Percentiles rank a stretch among this genome's conserved stretches.
Conservation (phyloP, 2,888 invertebrate species). For the Timandra comae region DNA sequence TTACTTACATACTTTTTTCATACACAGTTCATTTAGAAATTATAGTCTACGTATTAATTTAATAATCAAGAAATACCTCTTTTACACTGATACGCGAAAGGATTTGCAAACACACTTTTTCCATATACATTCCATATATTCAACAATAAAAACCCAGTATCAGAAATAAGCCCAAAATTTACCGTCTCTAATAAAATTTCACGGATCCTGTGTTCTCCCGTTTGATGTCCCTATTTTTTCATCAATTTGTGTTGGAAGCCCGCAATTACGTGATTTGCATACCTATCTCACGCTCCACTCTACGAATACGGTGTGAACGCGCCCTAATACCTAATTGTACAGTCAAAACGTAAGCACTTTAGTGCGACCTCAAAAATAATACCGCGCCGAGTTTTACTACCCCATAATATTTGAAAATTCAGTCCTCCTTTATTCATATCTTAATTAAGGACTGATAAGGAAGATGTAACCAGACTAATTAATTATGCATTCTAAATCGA, state of each 20-base stretch:
- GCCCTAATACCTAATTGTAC: constrained; percentile 13
- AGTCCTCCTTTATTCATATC: no score
- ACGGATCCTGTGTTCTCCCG: constrained; percentile 15
- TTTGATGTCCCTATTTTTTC: constrained; percentile 18
- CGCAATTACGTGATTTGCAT: constrained; percentile 59
- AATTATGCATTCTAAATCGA: no score
- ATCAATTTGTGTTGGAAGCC: constrained; percentile 21
- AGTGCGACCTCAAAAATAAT: not conserved
- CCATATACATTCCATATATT: no score
- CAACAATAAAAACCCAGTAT: no score
- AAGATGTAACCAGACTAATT: no score
- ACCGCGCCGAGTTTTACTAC: constrained; percentile 22
- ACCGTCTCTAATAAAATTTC: constrained; percentile 5
- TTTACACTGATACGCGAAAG: no score
- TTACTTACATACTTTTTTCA: no score
- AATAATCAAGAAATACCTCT: no score
- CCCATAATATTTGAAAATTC: constrained; percentile 21
- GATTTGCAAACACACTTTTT: no score
- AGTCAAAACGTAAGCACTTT: constrained; percentile 2
- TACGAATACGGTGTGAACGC: constrained; percentile 14
- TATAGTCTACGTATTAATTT: no score
- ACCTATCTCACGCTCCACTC: constrained; percentile 34
- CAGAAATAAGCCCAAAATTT: constrained; percentile 5
- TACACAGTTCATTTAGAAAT: no score
- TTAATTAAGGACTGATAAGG: no score